Base-by-base conservation (phyloP, 2,888 invertebrate genomes). In the Amphipyra tragopoginis region DNA sequence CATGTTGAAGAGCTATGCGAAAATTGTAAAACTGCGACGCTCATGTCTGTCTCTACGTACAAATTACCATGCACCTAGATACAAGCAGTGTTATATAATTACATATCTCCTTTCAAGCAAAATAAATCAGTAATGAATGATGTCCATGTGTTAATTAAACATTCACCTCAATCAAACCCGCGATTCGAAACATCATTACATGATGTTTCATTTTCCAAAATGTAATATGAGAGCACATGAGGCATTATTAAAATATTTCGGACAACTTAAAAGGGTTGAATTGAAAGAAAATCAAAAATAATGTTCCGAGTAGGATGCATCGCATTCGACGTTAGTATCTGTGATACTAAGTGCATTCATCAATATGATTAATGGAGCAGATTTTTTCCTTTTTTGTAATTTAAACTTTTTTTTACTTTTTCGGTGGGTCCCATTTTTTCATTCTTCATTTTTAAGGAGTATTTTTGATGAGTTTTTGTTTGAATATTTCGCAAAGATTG, bases 291-390 rank as follows among this genome's bases (percentile, higher is more conserved):
- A 81, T 82, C 75, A 73, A 77, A 79, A 84, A 85, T 84, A 78
- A 81, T 82, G 10, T 80, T 77, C 57, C 62, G 45, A 72, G 75
- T 74, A 64, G 71, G 75, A 77, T 73, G 81, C 83, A 79, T 75
- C 67, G 62, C 65, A 79, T 77, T 69, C 73, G 75, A 75, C 75
- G 79, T 84, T 83, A 83, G 85, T 86, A 83, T 86, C 83, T 82
- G 77, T 86, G 81, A 83, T 85, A 85, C 86, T 84, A 84, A 87
- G 84, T 89, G 88, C 88, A 89, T 90, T 89, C 90, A 91, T 91
- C 91, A 91, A 90, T 90, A 89, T 91, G 91, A 91, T 91, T 91
- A 90, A 91, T 91, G 90, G 82, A 83, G 59, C 72, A 81, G 76
- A 81, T 87, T 84, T 85, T 85, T 83, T 83, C 74, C 77, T 83